Base-by-base conservation (phyloP, 2,113 vertebrate species). In the Scopus umbretta region DNA sequence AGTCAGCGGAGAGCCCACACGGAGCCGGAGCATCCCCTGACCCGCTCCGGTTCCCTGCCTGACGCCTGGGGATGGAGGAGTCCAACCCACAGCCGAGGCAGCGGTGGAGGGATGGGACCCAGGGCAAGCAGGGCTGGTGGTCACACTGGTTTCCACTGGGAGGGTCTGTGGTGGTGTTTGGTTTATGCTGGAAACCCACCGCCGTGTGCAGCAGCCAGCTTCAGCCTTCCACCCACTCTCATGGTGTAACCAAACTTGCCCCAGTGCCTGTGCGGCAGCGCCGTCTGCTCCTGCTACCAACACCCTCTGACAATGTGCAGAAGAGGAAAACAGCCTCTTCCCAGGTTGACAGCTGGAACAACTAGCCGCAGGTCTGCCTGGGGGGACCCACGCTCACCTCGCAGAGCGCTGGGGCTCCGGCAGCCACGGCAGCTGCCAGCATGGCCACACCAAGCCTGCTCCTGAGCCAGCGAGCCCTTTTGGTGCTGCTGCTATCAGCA, bases 351-450 rank as follows among this genome's bases (percentile, higher is more conserved):
- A 66, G 25, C 9, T 5, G 62, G 42, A 3, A 25, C 2, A n/a
- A 2, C 1, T 0, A 2, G 36, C 9, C 2, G 0, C 0, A 17
- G 52, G 3, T 23, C 22, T 8, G 18, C 2, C 5, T 1, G n/a
- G 73, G 43, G 70, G 19, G 4, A 13, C 16, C 9, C 52, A 10
- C 2, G 5, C 30, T 36, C 34, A 13, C 26, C 78, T 49, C 38
- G 0, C 0, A 1, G 27, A 8, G 68, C 10, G 0, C 13, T 2
- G 0, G n/a, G 17, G 52, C 38, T 58, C 49, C 1, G 9, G 71
- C 38, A 52, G 11, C 49, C 3, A 21, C 8, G 2, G 79, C 26
- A 12, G 52, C 59, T 27, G 36, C 76, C 2, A 17, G 23, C 4
- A 7, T 11, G 50, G 56, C 36, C 7, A 1, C 67, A 38, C 27